A percentile compares a stretch with the other conserved stretches of the same genome.
Conservation (phyloP, 92 coral and sea anemone species). For the Phenganax subtilis region DNA sequence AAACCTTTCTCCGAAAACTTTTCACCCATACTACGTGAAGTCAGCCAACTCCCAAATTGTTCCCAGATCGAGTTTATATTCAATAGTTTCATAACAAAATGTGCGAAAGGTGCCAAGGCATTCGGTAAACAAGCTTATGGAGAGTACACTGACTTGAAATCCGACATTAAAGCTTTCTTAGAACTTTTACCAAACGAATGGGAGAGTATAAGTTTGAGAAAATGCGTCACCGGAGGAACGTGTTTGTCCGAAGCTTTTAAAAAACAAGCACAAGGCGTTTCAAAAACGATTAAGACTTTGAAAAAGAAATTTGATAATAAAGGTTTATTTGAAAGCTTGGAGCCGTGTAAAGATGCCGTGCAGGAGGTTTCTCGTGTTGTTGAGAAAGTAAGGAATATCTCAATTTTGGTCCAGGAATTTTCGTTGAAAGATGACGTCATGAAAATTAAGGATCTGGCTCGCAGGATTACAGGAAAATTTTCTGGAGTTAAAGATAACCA, state of each 20-base stretch:
- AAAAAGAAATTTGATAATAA: slow-evolving; percentile 54
- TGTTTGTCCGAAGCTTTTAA: slow-evolving; percentile 76
- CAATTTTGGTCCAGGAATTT: slow-evolving; percentile 65
- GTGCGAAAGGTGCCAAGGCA: slow-evolving; percentile 63
- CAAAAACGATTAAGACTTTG: slow-evolving; percentile 54
- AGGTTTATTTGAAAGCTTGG: slow-evolving; percentile 70
- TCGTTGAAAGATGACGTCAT: slow-evolving; percentile 77
- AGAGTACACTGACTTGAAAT: slow-evolving; percentile 65
- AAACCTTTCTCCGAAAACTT: slow-evolving; percentile 79
- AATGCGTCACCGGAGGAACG: slow-evolving; percentile 74
- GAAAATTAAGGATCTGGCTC: slow-evolving; percentile 66
- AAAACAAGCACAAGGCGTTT: slow-evolving; percentile 71
- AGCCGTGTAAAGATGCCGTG: slow-evolving; percentile 63
- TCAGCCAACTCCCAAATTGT: slow-evolving; percentile 76
- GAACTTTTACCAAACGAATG: slow-evolving; percentile 80
- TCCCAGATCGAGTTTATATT: slow-evolving; percentile 55
- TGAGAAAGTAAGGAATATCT: slow-evolving; percentile 62
- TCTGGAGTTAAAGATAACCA: slow-evolving; percentile 32
- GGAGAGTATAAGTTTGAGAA: slow-evolving; percentile 67
- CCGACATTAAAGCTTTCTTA: slow-evolving; percentile 57
- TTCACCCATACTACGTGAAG: slow-evolving; percentile 64
- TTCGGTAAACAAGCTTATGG: slow-evolving; percentile 58
- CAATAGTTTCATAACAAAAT: slow-evolving; percentile 61
- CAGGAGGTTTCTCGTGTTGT: slow-evolving; percentile 62
- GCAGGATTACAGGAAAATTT: slow-evolving; percentile 68